Percentiles rank a stretch among this genome's conserved stretches.
Conservation (phyloP, 2,888 invertebrate genomes). For the Julus scandinavius region DNA sequence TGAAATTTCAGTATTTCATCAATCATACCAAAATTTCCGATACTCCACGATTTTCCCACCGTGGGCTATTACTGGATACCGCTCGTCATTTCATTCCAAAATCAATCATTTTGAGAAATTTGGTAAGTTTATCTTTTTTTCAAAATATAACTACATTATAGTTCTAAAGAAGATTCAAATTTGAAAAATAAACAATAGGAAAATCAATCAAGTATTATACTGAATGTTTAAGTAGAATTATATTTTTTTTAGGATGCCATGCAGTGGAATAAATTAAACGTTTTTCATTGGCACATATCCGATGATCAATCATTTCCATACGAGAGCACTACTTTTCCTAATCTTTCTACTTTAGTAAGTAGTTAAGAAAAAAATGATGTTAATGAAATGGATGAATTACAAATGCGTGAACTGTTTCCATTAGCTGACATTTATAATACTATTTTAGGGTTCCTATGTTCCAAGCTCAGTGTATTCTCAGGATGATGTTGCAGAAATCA, state of each 20-base stretch:
- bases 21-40: conserved; percentile 79
- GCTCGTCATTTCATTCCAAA: conserved; percentile 85
- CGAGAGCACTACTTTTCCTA: conserved; percentile 63
- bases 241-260: conserved; percentile 65
- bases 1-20: conserved; percentile 72
- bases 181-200: background rate
- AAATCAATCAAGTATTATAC: no score
- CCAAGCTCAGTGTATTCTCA: conserved; percentile 74
- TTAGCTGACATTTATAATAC: background rate
- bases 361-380: background rate
- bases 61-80: conserved; percentile 90
- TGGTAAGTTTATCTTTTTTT: conserved; percentile 65
- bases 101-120: conserved; percentile 68
- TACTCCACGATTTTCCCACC: conserved; percentile 84
- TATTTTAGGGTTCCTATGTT: conserved; percentile 74
- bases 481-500: conserved; percentile 75
- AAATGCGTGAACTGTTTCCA: background rate
- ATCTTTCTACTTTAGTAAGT: conserved; percentile 54
- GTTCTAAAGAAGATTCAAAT: background rate
- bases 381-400: background rate
- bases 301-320: conserved; percentile 69
- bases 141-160: no score
- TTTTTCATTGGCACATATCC: conserved; percentile 69
- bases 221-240: no score
- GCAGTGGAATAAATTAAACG: conserved; percentile 68